A percentile compares a stretch with the other conserved stretches of the same genome.
Evolutionary conservation across 2,113 vertebrate genomes (phyloP).

Genomic region (Petrocephalus microphthalmus): DNA sequence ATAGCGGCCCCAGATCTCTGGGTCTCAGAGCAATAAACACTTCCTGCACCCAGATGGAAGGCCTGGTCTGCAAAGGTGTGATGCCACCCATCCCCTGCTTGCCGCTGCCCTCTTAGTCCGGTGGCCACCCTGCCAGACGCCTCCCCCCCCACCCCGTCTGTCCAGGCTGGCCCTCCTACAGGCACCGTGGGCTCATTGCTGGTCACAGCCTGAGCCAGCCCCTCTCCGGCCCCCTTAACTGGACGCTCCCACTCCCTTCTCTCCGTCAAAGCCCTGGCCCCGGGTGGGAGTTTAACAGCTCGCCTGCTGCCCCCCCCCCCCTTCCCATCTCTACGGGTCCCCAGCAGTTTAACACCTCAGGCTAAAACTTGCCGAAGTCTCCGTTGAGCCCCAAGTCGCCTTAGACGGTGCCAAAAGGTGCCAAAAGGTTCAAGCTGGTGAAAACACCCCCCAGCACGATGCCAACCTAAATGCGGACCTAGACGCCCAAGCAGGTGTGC

Average conservation of each 20-base stretch:
- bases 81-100: constrained; percentile 46
- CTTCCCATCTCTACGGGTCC: no score
- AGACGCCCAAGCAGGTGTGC: constrained; percentile 58
- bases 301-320: background rate
- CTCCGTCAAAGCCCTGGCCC: background rate
- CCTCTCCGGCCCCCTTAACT: background rate
- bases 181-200: constrained; percentile 19
- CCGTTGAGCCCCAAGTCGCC: background rate
- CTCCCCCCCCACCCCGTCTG: constrained; percentile 42
- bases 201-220: background rate
- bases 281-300: background rate
- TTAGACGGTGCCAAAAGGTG: constrained; percentile 5
- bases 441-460: background rate
- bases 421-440: background rate
- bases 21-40: constrained; percentile 72
- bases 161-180: constrained; percentile 43
- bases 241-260: background rate
- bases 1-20: constrained; percentile 13
- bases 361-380: background rate
- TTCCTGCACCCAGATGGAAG: constrained; percentile 49
- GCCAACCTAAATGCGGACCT: background rate
- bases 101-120: constrained; percentile 24
- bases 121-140: background rate
- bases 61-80: constrained; percentile 47
- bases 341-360: background rate